A percentile compares a stretch with the other conserved stretches of the same genome.
Conservation (phyloP, 2,113 vertebrate species). For the Marcusenius ussheri region DNA sequence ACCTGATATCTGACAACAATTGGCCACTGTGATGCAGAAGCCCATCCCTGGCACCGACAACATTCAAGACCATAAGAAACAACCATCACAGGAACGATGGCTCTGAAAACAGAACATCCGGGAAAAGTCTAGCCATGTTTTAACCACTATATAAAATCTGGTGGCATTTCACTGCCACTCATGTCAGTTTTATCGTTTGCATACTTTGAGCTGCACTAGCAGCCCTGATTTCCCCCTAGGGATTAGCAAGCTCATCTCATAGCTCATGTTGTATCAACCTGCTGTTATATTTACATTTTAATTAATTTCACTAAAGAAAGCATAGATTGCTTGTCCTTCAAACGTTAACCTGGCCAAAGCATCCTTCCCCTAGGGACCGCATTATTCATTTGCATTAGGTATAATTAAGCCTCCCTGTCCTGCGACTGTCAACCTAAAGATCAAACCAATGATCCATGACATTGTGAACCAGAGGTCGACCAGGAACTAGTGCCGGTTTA, state of each 20-base stretch:
- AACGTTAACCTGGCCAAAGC: neutral
- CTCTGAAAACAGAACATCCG: neutral
- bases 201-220: neutral
- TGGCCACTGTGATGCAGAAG: neutral
- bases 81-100: neutral
- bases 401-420: neutral
- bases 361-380: neutral
- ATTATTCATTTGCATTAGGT: neutral
- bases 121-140: neutral
- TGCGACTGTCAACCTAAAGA: neutral
- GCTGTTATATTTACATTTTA: conserved; percentile 1
- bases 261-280: neutral
- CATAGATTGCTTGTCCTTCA: neutral
- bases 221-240: neutral
- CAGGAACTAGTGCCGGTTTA: neutral
- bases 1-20: neutral
- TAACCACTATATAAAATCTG: neutral
- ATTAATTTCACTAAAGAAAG: conserved; percentile 4
- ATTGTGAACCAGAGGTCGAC: neutral
- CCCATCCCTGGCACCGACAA: neutral
- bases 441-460: neutral
- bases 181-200: neutral
- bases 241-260: neutral
- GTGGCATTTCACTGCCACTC: neutral
- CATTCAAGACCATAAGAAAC: neutral